Conservation (phyloP, 1,140 invertebrate species). For the Drosophila nannoptera region DNA sequence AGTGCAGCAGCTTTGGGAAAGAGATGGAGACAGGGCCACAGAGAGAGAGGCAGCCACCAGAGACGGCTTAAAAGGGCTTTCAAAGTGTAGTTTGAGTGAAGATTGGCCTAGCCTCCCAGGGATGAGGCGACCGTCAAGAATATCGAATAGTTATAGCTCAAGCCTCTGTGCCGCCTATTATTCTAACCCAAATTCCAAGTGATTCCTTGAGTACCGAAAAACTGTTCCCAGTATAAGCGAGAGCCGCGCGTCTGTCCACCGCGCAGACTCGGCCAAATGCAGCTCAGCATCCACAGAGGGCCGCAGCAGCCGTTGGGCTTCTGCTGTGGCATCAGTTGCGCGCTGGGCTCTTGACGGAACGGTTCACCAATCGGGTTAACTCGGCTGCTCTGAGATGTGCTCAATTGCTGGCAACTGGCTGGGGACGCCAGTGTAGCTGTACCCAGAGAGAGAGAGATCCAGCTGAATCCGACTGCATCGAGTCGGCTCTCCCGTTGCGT, state of each 20-base stretch:
- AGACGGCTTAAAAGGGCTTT: too few species aligned
- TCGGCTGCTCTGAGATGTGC: slow-evolving; percentile 18
- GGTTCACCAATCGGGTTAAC: slow-evolving; percentile 26
- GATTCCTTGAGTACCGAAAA: slow-evolving; percentile 2
- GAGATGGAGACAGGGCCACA: too few species aligned
- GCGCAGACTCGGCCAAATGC: slow-evolving; percentile 29
- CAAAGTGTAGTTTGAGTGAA: too few species aligned
- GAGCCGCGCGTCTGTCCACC: neutral
- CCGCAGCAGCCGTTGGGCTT: slow-evolving; percentile 14
- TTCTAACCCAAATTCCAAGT: neutral
- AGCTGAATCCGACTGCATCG: slow-evolving; percentile 1
- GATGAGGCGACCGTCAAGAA: too few species aligned
- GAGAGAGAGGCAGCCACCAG: too few species aligned
- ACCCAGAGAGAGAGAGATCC: neutral
- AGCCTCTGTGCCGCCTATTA: neutral
- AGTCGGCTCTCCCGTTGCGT: neutral
- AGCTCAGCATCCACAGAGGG: slow-evolving; percentile 19
- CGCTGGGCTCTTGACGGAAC: slow-evolving; percentile 46
- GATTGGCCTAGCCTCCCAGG: too few species aligned
- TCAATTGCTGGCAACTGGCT: slow-evolving; percentile 12
- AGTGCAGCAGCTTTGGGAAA: neutral
- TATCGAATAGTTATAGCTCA: too few species aligned
- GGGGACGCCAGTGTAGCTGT: slow-evolving; percentile 17
- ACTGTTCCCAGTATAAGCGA: slow-evolving; percentile 36
- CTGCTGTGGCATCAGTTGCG: slow-evolving; percentile 33